Base-by-base conservation (phyloP, 2,888 invertebrate species). In the Minunthozetes semirufus region DNA sequence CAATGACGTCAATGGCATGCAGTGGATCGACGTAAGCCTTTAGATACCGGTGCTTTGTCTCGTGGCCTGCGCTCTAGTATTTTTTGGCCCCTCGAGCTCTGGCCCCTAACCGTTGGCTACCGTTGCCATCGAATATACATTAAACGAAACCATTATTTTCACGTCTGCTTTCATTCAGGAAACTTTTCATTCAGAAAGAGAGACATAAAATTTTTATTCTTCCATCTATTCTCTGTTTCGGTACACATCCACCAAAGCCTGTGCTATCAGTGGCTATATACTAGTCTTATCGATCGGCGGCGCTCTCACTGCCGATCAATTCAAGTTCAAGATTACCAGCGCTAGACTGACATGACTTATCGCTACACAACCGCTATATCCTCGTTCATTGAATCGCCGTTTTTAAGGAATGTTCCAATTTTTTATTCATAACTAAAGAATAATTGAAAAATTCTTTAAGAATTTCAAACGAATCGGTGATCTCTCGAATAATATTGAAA, bases 111-210 rank as follows among this genome's bases (percentile, higher is more conserved):
- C 19, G 33, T 38, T 63, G 17, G 11, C 15, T 33, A 63, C 33
- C 17, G 17, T 66, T 66, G 38, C 29, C 29, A 59, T 15, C 29
- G 19, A 19, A 22, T 25, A 42, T 42, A 22, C 66, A 42, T 38
- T 42, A 19, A 66, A 33, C 42, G 66, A 66, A 66, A 33, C 66
- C 19, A 33, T 66, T 33, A 27, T 33, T 19, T 59, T 27, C 22
- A 42, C 66, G 38, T 66, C 9, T 19, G 63, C 42, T 66, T 66
- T 66, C 66, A 66, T 66, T 66, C 38, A 66, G 42, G 42, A 66
- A 66, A 66, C 33, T 38, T 38, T 42, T 66, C 66, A 66, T 66
- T 66, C 42, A 66, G 27, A 66, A 63, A 63, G n/a, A 66, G 13
- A 53, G 25, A 22, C 27, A 27, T 27, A 56, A 56, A 22, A 59